Evolutionary conservation across 2,113 vertebrate species (phyloP).

Genomic region (Hypocryptadius cinnamomeus): DNA sequence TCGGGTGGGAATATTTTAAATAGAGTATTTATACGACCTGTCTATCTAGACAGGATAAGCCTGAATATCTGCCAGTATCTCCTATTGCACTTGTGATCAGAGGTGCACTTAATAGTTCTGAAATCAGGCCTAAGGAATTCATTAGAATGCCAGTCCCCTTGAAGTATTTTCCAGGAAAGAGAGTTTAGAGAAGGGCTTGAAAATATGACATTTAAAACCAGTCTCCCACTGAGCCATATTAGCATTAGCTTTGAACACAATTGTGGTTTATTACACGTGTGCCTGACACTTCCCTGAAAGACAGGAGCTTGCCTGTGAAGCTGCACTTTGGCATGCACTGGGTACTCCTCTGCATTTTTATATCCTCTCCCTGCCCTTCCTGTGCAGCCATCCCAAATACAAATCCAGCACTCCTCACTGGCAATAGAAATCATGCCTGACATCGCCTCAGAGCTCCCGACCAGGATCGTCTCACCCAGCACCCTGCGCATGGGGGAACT

Average conservation of each 20-base stretch:
- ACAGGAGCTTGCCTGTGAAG: conserved; percentile 5
- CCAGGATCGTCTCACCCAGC: neutral
- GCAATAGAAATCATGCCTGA: neutral
- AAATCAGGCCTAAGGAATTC: conserved; percentile 35
- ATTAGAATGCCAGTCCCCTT: conserved; percentile 25
- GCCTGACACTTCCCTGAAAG: conserved; percentile 21
- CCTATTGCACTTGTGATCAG: conserved; percentile 19
- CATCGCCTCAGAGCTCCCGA: neutral
- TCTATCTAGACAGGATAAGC: neutral
- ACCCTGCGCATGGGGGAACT: neutral
- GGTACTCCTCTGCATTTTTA: neutral
- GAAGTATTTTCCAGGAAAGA: conserved; percentile 29
- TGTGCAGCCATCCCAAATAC: neutral
- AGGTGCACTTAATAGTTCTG: conserved; percentile 37
- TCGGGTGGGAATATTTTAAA: conserved; percentile 20
- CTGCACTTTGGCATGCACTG: neutral
- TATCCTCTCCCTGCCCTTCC: neutral
- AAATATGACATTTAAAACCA: conserved; percentile 52
- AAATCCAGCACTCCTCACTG: neutral
- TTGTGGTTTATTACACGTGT: conserved; percentile 23
- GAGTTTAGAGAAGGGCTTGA: conserved; percentile 25
- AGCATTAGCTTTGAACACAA: conserved; percentile 48
- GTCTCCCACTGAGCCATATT: conserved; percentile 52
- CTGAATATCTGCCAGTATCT: conserved; percentile 12
- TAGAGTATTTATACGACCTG: conserved; percentile 20